A percentile compares a stretch with the other conserved stretches of the same genome.
phyloP scores from a whole-genome alignment of 2,113 vertebrate genomes.

The Callopanchax toddi region DNA sequence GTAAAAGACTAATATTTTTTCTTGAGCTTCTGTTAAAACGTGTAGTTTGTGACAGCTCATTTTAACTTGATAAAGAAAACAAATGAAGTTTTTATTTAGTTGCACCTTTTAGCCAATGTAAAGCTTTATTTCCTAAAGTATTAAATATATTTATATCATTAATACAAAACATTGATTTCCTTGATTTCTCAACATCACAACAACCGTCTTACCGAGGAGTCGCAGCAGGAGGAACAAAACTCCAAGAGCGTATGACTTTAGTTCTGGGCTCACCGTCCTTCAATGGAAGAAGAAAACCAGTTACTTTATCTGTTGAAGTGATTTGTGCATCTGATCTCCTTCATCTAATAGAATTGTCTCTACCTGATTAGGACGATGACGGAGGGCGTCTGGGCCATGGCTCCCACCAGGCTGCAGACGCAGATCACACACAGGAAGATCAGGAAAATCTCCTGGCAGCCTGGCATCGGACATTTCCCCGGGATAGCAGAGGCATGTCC shows the following conservation, averaged over 20 bases:
- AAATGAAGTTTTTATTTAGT: too few relatives aligned
- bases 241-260: slow-evolving; percentile 97
- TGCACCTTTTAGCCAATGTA: too few relatives aligned
- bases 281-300: slow-evolving; percentile 42
- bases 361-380: slow-evolving; percentile 99
- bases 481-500: slow-evolving; percentile 82
- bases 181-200: too few relatives aligned
- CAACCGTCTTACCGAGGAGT: slow-evolving; percentile 85
- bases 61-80: too few relatives aligned
- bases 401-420: slow-evolving; percentile 95
- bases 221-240: slow-evolving; percentile 94
- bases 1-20: too few relatives aligned
- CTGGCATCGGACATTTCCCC: slow-evolving; percentile 91
- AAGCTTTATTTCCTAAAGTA: too few relatives aligned
- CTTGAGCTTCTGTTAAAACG: too few relatives aligned
- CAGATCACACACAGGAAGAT: slow-evolving; percentile 98
- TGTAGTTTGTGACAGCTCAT: too few relatives aligned
- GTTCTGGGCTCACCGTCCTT: slow-evolving; percentile 95
- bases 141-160: too few relatives aligned
- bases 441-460: slow-evolving; percentile 94
- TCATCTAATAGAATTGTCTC: neutral
- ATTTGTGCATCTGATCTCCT: neutral
- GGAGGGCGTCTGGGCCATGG: slow-evolving; percentile 97
- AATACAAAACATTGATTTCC: too few relatives aligned
- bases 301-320: neutral